Conservation (phyloP, 2,797 vertebrate species). For the Phrynocephalus guinanensis region DNA sequence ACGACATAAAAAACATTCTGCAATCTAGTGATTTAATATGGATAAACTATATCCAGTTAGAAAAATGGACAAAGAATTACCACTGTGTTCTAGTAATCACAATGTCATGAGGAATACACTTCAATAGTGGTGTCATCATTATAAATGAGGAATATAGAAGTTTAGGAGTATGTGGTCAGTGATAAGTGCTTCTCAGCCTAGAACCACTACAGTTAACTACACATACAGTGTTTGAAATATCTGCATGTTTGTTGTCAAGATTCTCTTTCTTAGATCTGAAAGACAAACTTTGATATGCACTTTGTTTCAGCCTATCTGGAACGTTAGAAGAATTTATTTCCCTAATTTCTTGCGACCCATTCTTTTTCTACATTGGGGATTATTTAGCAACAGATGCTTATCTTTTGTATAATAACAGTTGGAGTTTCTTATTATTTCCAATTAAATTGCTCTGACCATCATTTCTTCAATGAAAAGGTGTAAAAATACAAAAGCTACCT, state of each 20-base stretch:
- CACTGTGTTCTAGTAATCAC: background rate
- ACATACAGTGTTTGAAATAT: background rate
- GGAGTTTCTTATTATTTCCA: slow-evolving; percentile 57
- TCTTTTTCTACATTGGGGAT: slow-evolving; percentile 35
- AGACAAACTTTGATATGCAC: background rate
- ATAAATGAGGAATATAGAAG: background rate
- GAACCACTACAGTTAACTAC: background rate
- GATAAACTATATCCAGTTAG: no score
- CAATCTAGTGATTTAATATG: no score
- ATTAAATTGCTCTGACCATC: slow-evolving; percentile 62
- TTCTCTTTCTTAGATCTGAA: slow-evolving; percentile 32
- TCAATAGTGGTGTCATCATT: background rate
- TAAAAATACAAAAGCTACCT: slow-evolving; percentile 52
- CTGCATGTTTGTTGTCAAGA: background rate
- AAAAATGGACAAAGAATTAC: no score
- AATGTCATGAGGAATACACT: background rate
- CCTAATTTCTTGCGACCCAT: background rate
- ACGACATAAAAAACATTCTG: no score
- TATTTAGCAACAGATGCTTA: slow-evolving; percentile 59
- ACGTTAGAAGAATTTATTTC: slow-evolving; percentile 21
- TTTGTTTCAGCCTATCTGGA: slow-evolving; percentile 12
- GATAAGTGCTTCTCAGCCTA: background rate
- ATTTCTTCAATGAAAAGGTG: slow-evolving; percentile 57
- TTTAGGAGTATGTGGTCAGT: background rate
- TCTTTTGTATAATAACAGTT: slow-evolving; percentile 53